Evolutionary conservation across 2,113 vertebrate genomes (phyloP).

Genomic region (Rutilus rutilus): DNA sequence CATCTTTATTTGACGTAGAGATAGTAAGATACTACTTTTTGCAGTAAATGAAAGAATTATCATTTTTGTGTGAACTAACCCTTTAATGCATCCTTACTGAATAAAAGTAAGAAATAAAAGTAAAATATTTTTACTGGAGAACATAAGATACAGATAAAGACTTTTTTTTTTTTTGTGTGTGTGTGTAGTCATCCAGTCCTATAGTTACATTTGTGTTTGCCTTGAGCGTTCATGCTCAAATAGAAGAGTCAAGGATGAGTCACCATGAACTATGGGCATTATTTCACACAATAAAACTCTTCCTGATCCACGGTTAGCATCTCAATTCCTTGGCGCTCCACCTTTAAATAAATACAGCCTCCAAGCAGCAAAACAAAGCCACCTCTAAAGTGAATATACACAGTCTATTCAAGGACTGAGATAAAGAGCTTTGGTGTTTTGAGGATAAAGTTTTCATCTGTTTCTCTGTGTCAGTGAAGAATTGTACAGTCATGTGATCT

Average conservation of each 20-base stretch:
- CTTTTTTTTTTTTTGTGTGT: neutral
- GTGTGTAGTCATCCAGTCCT: neutral
- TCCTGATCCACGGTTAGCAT: neutral
- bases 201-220: neutral
- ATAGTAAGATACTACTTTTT: no score
- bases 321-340: neutral
- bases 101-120: no score
- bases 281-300: constrained; percentile 10
- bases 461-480: neutral
- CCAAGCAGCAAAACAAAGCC: neutral
- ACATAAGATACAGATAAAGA: neutral
- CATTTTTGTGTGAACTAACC: no score
- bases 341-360: neutral
- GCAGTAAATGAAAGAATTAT: no score
- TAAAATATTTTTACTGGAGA: neutral
- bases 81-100: no score
- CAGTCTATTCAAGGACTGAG: neutral
- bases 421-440: constrained; percentile 10
- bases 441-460: neutral
- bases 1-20: no score
- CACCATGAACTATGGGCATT: neutral
- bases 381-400: neutral
- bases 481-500: neutral
- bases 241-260: neutral
- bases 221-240: neutral